phyloP scores from a whole-genome alignment of 1,140 invertebrate species.

The Drosophila grimshawi region DNA sequence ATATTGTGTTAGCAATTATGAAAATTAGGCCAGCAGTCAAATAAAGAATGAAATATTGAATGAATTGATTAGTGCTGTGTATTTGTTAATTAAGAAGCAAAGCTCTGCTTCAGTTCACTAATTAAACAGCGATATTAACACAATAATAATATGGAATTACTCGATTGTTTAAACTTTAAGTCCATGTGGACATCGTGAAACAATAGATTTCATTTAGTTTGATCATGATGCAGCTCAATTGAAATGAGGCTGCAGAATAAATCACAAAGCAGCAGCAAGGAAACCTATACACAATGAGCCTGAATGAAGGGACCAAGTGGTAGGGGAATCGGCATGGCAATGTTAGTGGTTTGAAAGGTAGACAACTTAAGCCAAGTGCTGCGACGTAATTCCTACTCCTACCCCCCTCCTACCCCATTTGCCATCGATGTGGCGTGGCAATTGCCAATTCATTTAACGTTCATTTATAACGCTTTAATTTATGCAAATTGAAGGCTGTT shows the following conservation, averaged over 20 bases:
- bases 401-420: neutral
- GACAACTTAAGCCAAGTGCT: neutral
- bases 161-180: neutral
- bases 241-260: slow-evolving; percentile 8
- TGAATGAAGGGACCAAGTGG: too few species aligned
- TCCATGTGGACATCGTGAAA: neutral
- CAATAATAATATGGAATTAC: neutral
- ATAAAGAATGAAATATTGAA: neutral
- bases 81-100: neutral
- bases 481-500: slow-evolving; percentile 59
- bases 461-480: slow-evolving; percentile 65
- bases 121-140: neutral
- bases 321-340: too few species aligned
- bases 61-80: neutral
- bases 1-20: slow-evolving; percentile 24
- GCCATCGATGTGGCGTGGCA: slow-evolving; percentile 17
- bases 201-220: slow-evolving; percentile 18
- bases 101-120: neutral
- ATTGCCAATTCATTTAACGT: slow-evolving; percentile 60
- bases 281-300: too few species aligned
- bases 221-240: slow-evolving; percentile 16
- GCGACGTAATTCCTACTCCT: neutral
- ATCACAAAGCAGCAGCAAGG: neutral
- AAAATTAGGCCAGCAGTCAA: slow-evolving; percentile 17
- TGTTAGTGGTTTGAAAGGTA: too few species aligned